Conservation (phyloP, 2,888 invertebrate species). For the Copidosoma aretas region DNA sequence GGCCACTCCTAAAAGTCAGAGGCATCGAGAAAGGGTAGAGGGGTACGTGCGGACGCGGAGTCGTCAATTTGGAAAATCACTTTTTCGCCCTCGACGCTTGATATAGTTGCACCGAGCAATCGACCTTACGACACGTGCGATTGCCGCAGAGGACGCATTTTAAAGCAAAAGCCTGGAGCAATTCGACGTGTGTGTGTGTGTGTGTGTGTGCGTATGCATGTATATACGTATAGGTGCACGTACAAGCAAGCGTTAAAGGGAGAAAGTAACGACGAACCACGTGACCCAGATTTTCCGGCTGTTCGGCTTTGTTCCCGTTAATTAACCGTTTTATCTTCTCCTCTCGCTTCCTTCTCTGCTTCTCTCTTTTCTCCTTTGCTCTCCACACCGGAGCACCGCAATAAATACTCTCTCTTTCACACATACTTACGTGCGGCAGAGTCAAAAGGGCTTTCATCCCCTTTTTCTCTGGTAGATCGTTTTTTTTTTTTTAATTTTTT, state of each 20-base stretch:
- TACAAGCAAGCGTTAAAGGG: conserved; percentile 1
- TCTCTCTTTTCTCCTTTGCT: not conserved
- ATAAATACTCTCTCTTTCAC: not conserved
- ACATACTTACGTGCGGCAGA: not conserved
- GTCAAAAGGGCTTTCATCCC: not conserved
- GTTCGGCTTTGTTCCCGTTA: conserved; percentile 22
- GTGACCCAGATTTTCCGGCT: conserved; percentile 34
- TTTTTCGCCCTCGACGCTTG: conserved; percentile 21
- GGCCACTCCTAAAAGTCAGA: not conserved
- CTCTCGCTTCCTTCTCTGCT: not conserved
- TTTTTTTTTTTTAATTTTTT: not conserved
- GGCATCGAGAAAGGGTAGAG: not conserved
- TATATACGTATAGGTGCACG: not conserved
- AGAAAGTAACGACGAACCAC: not conserved
- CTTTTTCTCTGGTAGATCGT: not conserved
- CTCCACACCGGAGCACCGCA: not conserved
- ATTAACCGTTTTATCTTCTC: conserved; percentile 34
- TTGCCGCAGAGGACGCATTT: conserved; percentile 6
- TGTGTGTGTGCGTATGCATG: too few relatives aligned
- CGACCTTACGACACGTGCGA: conserved; percentile 27
- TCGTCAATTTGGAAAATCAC: conserved; percentile 36
- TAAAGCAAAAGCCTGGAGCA: not conserved
- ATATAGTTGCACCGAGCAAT: conserved; percentile 16
- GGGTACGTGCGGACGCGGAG: not conserved
- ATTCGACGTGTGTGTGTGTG: too few relatives aligned